Conservation (phyloP, 2,888 invertebrate genomes). For the Trissoscelio sp. region DNA sequence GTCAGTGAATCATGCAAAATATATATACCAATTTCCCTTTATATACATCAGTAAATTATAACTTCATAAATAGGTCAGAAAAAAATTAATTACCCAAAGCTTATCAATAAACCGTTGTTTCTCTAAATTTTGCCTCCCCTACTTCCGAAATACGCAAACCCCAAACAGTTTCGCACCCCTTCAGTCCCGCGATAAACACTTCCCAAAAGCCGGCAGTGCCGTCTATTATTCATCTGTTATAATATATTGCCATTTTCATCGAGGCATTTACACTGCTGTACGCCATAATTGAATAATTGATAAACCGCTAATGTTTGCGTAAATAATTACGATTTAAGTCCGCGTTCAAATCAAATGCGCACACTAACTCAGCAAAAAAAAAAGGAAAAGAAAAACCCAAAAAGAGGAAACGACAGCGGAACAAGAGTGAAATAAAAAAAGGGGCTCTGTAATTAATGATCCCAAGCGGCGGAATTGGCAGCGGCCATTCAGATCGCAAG, state of each 20-base stretch:
- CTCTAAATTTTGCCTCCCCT: no score
- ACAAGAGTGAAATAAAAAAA: background rate
- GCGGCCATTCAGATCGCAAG: slow-evolving; percentile 28
- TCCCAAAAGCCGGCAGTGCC: background rate
- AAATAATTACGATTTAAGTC: slow-evolving; percentile 16
- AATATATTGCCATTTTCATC: slow-evolving; percentile 43
- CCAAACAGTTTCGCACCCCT: background rate
- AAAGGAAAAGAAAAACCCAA: no score
- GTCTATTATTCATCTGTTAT: slow-evolving; percentile 36
- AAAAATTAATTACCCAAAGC: no score
- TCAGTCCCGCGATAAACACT: slow-evolving; percentile 30
- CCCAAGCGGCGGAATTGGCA: slow-evolving; percentile 37
- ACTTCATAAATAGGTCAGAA: no score
- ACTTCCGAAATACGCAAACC: background rate
- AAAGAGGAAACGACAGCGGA: background rate
- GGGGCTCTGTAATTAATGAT: slow-evolving; percentile 24
- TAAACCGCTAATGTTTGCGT: slow-evolving; percentile 33
- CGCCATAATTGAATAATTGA: slow-evolving; percentile 40
- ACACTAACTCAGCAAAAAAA: background rate
- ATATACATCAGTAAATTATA: no score
- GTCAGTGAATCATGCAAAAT: no score
- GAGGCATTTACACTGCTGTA: slow-evolving; percentile 24
- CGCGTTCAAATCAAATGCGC: background rate
- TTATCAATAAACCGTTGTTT: no score
- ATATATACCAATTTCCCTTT: no score